A percentile compares a stretch with the other conserved stretches of the same genome.
Conservation (phyloP, 2,797 vertebrate species). For the Synaphobranchus kaupii region DNA sequence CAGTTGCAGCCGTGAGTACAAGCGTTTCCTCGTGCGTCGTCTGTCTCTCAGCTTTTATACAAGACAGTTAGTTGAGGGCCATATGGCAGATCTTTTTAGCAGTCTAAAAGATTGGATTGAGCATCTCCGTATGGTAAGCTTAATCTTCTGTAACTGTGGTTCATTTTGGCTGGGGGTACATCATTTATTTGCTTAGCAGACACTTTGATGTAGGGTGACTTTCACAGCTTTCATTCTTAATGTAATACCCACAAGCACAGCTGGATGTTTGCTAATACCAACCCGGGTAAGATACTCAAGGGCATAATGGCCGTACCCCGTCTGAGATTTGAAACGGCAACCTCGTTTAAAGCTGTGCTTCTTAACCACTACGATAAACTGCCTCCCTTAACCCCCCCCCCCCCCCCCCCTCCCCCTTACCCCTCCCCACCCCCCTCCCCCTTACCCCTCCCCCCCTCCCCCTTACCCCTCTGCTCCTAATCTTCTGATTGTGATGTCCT, state of each 20-base stretch:
- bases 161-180: not conserved
- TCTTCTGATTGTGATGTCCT: not conserved
- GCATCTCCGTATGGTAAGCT: not conserved
- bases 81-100: not conserved
- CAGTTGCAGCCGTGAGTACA: constrained; percentile 93
- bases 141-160: not conserved
- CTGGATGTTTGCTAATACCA: not conserved
- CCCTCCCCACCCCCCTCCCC: not conserved
- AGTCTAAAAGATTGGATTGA: not conserved
- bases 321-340: not conserved
- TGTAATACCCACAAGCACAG: not conserved
- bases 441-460: not conserved
- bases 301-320: not conserved
- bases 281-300: not conserved
- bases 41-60: not conserved
- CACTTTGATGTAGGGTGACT: not conserved
- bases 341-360: not conserved
- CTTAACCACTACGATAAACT: not conserved
- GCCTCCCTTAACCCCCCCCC: not conserved
- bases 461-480: not conserved
- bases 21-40: not conserved
- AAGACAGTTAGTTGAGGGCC: not conserved
- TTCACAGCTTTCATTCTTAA: not conserved
- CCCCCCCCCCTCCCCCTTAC: too few relatives aligned
- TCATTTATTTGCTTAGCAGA: not conserved